Conservation (phyloP, 2,888 invertebrate species). For the Philopedon plagiatum region DNA sequence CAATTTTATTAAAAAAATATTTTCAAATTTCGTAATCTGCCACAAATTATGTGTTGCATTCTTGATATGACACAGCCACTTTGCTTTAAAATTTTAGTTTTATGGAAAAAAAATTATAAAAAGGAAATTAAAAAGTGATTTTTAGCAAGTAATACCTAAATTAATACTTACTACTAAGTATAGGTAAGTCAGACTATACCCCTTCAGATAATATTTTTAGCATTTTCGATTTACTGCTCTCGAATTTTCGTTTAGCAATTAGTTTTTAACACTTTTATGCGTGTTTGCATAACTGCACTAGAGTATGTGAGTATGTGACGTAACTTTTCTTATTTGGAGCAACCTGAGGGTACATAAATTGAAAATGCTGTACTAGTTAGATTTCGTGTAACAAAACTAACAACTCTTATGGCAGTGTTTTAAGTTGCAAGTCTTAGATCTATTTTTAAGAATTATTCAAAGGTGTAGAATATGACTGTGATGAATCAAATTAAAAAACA, state of each 20-base stretch:
- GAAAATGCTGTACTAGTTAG: too few relatives aligned
- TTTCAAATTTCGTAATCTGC: conserved; percentile 15
- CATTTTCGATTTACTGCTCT: too few relatives aligned
- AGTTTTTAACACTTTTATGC: too few relatives aligned
- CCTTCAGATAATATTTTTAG: neutral
- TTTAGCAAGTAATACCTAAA: conserved; percentile 25
- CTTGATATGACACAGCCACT: conserved; percentile 38
- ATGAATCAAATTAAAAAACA: conserved; percentile 11
- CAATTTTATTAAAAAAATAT: conserved; percentile 41
- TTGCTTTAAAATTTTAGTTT: conserved; percentile 21
- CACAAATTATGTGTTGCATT: conserved; percentile 19
- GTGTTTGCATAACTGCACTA: too few relatives aligned
- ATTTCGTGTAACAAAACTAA: neutral
- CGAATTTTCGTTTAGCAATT: too few relatives aligned
- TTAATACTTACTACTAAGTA: conserved; percentile 40
- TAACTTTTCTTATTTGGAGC: too few relatives aligned
- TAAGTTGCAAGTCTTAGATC: neutral
- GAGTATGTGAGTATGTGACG: too few relatives aligned
- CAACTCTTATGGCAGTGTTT: conserved; percentile 27
- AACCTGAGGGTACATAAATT: too few relatives aligned
- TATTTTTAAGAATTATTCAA: neutral
- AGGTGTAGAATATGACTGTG: neutral
- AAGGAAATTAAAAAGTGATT: conserved; percentile 16
- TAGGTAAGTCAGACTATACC: conserved; percentile 21
- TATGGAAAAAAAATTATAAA: conserved; percentile 17